Evolutionary conservation across 2,797 vertebrate genomes (phyloP).

Genomic region (Hypotaenidia philippensis): DNA sequence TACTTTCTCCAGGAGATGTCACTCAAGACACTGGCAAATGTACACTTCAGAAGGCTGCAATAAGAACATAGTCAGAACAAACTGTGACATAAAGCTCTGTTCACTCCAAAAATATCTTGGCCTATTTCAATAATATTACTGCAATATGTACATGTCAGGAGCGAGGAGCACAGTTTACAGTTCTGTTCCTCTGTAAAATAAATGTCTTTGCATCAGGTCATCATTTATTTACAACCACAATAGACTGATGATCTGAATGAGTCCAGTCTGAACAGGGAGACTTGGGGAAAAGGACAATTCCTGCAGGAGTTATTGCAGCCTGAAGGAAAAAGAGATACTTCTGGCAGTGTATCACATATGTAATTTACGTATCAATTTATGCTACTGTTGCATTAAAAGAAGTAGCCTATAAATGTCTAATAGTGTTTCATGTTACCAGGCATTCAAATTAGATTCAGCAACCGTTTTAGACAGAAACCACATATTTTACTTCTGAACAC

Average conservation of each 20-base stretch:
- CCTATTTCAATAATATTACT: conserved; percentile 16
- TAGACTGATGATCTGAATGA: not conserved
- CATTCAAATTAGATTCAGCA: not conserved
- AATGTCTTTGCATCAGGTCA: not conserved
- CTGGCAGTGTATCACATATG: not conserved
- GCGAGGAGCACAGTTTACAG: not conserved
- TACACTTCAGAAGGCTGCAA: conserved; percentile 3
- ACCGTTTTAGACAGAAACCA: not conserved
- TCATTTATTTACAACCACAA: conserved; percentile 14
- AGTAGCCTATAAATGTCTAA: not conserved
- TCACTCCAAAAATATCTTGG: conserved; percentile 17
- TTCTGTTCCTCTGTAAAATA: not conserved
- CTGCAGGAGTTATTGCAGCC: not conserved
- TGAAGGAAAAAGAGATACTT: not conserved
- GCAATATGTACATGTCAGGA: not conserved
- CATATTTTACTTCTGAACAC: not conserved
- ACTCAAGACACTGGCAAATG: conserved; percentile 28
- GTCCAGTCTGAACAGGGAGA: not conserved
- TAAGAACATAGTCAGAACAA: not conserved
- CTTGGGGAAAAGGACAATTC: not conserved
- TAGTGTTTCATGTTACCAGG: not conserved
- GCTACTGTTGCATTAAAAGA: not conserved
- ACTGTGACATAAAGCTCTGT: not conserved
- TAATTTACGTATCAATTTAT: not conserved
- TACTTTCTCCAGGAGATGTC: conserved; percentile 66